Evolutionary conservation across 2,888 invertebrate genomes (phyloP), one percentile per base, ranked within the genome.

Genomic region (Drosophila vallismaia): DNA sequence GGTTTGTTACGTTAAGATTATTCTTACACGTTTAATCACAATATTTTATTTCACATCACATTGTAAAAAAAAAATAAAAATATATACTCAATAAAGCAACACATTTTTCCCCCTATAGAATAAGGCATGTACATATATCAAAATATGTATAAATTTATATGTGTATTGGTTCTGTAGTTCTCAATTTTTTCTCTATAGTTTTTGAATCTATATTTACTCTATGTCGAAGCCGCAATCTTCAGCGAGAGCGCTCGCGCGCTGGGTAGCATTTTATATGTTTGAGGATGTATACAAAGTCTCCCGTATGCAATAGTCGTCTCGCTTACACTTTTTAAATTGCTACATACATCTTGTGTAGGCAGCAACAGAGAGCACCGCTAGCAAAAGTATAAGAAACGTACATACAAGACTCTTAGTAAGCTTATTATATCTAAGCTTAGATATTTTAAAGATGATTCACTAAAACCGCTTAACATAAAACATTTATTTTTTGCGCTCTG

Each of bases 161-260:
- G 48, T 49, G 48, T 64, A 53, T 66, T 28, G 55, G 56, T 62
- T 50, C 59, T 50, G 52, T 50, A 64, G 29, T 63, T 60, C 60
- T 42, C 40, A 40, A 40, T 64, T 75, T 79, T 60, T 73, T 79
- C 53, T 64, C 62, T 74, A 62, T 62, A 62, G 66, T 66, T 68
- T 38, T 12, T 46, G 31, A 29, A 33, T 40, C 68, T 67, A 68
- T 66, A 45, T 44, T 19, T 44, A 44, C 19, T 24, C 19, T 19
- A 44, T 69, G 75, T 58, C 62, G 62, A 52, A 62, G 58, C 60
- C 62, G 62, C 49, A 60, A 49, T 76, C 72, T 72, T 69, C 71
- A 59, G 67, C 64, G 56, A 84, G 63, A 76, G 74, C 79, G 71
- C 82, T 78, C 85, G 80, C 85, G 85, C 80, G 85, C 76, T 79